Percentiles rank a stretch among this genome's conserved stretches.
Conservation (phyloP, 2,113 vertebrate species). For the Equus przewalskii region DNA sequence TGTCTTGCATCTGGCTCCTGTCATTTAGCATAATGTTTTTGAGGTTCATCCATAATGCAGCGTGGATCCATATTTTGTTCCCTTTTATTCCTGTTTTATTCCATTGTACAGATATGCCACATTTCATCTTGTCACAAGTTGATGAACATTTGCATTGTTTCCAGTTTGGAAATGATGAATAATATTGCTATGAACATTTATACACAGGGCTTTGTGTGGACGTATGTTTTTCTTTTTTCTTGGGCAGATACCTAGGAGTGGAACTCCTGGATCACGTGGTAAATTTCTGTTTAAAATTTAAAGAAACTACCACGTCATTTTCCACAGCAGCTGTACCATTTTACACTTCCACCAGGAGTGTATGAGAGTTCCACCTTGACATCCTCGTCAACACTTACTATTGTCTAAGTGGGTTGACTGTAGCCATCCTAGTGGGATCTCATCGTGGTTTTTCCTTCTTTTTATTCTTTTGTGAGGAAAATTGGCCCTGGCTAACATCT, state of each 20-base stretch:
- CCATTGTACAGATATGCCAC: accelerated
- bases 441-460: neutral
- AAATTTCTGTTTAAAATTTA: neutral
- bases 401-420: accelerated
- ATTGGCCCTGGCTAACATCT: too few relatives aligned
- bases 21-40: neutral
- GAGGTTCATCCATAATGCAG: neutral
- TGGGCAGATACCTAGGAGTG: neutral
- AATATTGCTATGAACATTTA: neutral
- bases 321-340: accelerated
- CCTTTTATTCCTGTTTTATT: neutral
- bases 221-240: neutral
- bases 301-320: neutral
- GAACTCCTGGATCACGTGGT: neutral
- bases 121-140: neutral
- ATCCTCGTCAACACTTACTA: accelerated
- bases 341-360: accelerated
- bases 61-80: accelerated
- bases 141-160: neutral
- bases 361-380: accelerated
- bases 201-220: neutral
- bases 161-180: neutral
- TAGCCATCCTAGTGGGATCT: accelerated
- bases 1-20: neutral
- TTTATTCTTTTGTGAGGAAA: too few relatives aligned